phyloP scores from a whole-genome alignment of 2,888 invertebrate species.

The Eupithecia pulchellata region DNA sequence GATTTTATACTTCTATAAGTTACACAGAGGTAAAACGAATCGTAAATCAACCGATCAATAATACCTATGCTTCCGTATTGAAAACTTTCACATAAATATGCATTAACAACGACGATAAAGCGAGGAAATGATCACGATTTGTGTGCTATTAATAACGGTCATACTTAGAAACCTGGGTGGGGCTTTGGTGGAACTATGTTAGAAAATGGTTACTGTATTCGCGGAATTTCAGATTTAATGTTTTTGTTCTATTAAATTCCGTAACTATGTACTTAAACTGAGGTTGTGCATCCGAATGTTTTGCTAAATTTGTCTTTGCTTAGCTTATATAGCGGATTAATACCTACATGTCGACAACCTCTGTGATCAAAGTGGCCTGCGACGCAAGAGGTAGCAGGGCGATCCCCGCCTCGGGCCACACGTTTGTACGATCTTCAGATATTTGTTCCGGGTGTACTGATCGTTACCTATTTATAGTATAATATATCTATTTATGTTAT shows the following conservation, averaged over 20 bases:
- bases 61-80: conserved; percentile 12
- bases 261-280: neutral
- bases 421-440: too few relatives aligned
- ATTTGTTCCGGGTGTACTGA: too few relatives aligned
- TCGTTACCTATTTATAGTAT: too few relatives aligned
- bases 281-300: neutral
- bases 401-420: too few relatives aligned
- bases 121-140: conserved; percentile 28
- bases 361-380: too few relatives aligned
- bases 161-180: conserved; percentile 15
- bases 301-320: neutral
- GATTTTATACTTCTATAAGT: too few relatives aligned
- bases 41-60: conserved; percentile 6
- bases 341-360: too few relatives aligned
- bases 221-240: neutral
- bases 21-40: neutral
- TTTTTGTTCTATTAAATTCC: neutral
- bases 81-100: conserved; percentile 27
- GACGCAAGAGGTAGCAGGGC: too few relatives aligned
- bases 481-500: too few relatives aligned
- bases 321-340: too few relatives aligned
- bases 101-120: conserved; percentile 26
- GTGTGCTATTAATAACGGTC: conserved; percentile 25
- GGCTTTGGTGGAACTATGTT: neutral
- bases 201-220: neutral